Evolutionary conservation across 2,113 vertebrate genomes (phyloP).

Genomic region (Zosterops pallidus): DNA sequence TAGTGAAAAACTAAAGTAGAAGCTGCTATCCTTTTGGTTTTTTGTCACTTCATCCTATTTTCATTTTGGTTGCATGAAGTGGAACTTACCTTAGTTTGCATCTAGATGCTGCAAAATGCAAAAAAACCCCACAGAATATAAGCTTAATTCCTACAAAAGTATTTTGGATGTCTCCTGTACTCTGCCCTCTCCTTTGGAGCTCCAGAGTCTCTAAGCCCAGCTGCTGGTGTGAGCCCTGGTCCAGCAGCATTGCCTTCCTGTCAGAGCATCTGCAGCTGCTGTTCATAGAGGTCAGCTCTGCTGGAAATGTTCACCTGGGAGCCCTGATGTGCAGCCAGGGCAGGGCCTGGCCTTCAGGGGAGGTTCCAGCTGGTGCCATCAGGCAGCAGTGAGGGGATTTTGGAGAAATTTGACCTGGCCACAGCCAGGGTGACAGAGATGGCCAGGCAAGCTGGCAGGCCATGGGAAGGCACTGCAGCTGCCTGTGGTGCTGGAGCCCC

Average conservation of each 20-base stretch:
- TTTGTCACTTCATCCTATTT: not conserved
- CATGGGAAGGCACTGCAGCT: not conserved
- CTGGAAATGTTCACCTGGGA: not conserved
- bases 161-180: not conserved
- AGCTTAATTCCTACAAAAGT: not conserved
- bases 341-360: not conserved
- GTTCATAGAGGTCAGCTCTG: not conserved
- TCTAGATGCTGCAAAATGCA: not conserved
- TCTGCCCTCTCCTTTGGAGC: not conserved
- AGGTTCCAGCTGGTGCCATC: not conserved
- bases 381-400: not conserved
- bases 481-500: not conserved
- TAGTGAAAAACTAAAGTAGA: not conserved
- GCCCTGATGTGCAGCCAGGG: not conserved
- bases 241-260: not conserved
- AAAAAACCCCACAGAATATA: not conserved
- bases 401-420: not conserved
- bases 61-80: not conserved
- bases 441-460: not conserved
- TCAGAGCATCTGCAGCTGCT: not conserved
- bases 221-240: not conserved
- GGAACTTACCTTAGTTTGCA: not conserved
- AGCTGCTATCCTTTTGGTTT: not conserved
- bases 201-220: not conserved
- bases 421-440: not conserved